Base-by-base conservation (phyloP, 2,113 vertebrate genomes). In the Psittacus erithacus region DNA sequence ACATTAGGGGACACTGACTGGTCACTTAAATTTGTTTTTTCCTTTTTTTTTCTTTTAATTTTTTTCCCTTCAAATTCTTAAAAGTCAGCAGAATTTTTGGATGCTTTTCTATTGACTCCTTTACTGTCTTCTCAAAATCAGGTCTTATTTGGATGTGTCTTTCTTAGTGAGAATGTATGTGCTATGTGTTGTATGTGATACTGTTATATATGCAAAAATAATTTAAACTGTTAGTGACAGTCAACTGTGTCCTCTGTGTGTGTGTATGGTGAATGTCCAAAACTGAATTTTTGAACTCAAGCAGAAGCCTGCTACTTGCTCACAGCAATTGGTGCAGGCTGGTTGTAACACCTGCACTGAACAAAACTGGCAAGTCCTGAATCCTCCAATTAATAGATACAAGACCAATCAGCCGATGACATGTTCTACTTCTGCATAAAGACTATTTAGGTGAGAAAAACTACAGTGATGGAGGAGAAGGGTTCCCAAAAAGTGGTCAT, bases 1-100 rank as follows among this genome's bases (percentile, higher is more conserved):
- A 43, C 0, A 3, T 44, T 13, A n/a, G 13, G 11, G 6, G 6
- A 63, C 9, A 5, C 4, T 67, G 50, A 27, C 3, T 11, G 1
- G 11, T 67, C 3, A 5, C 10, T 71, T 47, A 17, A 47, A 63
- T 63, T 57, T 64, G 76, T 11, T 6, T 68, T 81, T 92, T 59
- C 17, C 1, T 29, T 55, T 67, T 44, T 28, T 43, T 17, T 4
- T 44, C 1, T 39, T 65, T 19, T 43, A 19, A n/a, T 47, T 41
- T 53, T 73, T 81, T 67, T 15, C 59, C 8, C 15, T 64, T 76
- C 20, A 1, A n/a, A 2, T 52, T 63, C 31, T 44, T 65, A 18
- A 60, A 75, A 81, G 39, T 4, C 5, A 71, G 5, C 4, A 50
- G 27, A 50, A 28, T 68, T 68, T 88, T n/a, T 9, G 11, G 6